Conservation (phyloP, 2,797 vertebrate genomes). For the Cynopterus sphinx region DNA sequence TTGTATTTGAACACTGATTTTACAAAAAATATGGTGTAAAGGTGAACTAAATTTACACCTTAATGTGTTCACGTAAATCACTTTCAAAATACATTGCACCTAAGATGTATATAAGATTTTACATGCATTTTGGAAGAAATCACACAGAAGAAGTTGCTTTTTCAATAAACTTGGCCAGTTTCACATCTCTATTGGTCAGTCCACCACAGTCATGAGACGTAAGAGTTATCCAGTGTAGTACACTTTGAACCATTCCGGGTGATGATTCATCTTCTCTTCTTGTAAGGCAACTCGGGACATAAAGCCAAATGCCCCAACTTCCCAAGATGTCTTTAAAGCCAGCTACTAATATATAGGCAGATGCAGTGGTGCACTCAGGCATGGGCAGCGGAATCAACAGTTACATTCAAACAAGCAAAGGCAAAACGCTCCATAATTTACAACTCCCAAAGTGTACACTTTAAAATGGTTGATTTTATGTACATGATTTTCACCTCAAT, state of each 20-base stretch:
- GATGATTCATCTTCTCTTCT: constrained; percentile 99
- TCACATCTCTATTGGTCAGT: constrained; percentile 91
- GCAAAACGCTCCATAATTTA: constrained; percentile 76
- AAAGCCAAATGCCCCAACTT: constrained; percentile 88
- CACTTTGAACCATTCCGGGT: constrained; percentile 98
- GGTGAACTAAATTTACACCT: background rate
- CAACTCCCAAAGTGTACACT: constrained; percentile 7
- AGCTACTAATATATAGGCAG: constrained; percentile 41
- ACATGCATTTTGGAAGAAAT: constrained; percentile 28
- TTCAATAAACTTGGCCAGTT: constrained; percentile 96
- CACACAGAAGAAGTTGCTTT: constrained; percentile 86
- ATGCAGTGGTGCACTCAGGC: background rate
- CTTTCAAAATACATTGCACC: background rate
- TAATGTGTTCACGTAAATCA: constrained; percentile 31
- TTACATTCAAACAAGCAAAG: constrained; percentile 61
- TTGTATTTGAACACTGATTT: constrained; percentile 61
- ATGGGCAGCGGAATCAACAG: constrained; percentile 16
- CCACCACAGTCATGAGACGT: constrained; percentile 86
- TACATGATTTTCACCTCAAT: background rate
- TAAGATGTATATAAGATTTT: background rate
- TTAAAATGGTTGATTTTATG: background rate
- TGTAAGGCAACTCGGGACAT: constrained; percentile 97
- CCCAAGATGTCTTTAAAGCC: constrained; percentile 66
- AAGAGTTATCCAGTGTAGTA: constrained; percentile 97
- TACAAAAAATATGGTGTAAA: background rate